Evolutionary conservation across 2,113 vertebrate genomes (phyloP).

Genomic region (Nansenia antarctica): DNA sequence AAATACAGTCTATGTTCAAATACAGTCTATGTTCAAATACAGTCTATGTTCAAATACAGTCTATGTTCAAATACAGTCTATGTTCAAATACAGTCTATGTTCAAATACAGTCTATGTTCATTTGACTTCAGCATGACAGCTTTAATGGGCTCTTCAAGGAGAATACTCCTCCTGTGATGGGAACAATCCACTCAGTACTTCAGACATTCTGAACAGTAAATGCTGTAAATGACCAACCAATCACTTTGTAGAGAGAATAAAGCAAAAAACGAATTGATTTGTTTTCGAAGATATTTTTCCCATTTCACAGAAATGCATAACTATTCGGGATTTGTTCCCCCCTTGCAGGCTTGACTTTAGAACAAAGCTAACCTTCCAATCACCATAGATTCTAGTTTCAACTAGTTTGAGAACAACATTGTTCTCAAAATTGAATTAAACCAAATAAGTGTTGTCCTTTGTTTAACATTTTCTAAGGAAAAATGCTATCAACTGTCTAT

Average conservation of each 20-base stretch:
- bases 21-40: neutral
- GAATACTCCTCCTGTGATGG: neutral
- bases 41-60: neutral
- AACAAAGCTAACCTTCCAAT: slow-evolving; percentile 6
- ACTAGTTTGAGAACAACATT: neutral
- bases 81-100: neutral
- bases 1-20: neutral
- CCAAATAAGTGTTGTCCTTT: neutral
- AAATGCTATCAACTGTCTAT: neutral
- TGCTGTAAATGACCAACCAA: slow-evolving; percentile 21
- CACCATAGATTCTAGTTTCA: neutral
- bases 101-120: neutral
- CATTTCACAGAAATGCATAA: slow-evolving; percentile 6
- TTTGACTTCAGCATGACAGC: slow-evolving; percentile 12
- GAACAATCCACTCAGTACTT: neutral
- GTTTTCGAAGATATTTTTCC: slow-evolving; percentile 16
- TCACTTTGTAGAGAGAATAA: slow-evolving; percentile 14
- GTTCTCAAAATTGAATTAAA: neutral
- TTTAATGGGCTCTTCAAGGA: slow-evolving; percentile 15
- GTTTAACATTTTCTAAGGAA: neutral
- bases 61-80: neutral
- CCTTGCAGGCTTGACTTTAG: slow-evolving; percentile 8
- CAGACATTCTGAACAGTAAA: slow-evolving; percentile 9
- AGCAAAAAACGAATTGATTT: slow-evolving; percentile 14
- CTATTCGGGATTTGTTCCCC: slow-evolving; percentile 4